Base-by-base conservation (phyloP, 2,797 vertebrate species). In the Agapornis canus region DNA sequence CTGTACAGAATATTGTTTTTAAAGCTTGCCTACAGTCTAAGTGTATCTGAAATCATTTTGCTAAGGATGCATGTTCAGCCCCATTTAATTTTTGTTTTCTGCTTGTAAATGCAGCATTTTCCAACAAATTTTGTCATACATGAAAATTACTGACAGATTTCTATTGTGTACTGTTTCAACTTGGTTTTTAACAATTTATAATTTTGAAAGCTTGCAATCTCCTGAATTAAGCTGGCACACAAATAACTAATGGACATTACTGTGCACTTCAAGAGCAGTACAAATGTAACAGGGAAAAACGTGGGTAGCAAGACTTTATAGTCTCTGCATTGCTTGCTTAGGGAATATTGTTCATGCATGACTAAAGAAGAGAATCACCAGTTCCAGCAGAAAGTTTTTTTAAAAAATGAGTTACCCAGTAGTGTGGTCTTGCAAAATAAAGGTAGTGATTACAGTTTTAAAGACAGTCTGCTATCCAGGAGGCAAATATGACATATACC, bases 1-100 rank as follows among this genome's bases (percentile, higher is more conserved):
- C 0, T 17, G n/a, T 72, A 43, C 47, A 68, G 37, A 77, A 82
- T 89, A 40, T 40, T 83, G 49, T 83, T 88, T 82, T 66, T 69
- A 83, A 95, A 77, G 54, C 85, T 89, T 73, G 73, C 77, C 73
- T 77, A 73, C 71, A 80, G 78, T 95, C 23, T 92, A 63, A 61
- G 84, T 91, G 89, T 92, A 82, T 66, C 47, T 94, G 77, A 87
- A 94, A 96, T 79, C 90, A 49, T 96, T 94, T 97, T 93, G 52
- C 48, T 80, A 51, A 83, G 42, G 83, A 57, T 86, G 54, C 26
- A 81, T 45, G 51, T 11, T 86, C 82, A 82, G 16, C 40, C 5
- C 23, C 82, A 68, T 96, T 96, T 82, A 6, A 37, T 95, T 92
- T 94, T 85, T 90, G 4, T 73, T 85, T 90, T 49, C 42, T 86